phyloP scores from a whole-genome alignment of 2,888 invertebrate genomes.

The Euplagia quadripunctaria region DNA sequence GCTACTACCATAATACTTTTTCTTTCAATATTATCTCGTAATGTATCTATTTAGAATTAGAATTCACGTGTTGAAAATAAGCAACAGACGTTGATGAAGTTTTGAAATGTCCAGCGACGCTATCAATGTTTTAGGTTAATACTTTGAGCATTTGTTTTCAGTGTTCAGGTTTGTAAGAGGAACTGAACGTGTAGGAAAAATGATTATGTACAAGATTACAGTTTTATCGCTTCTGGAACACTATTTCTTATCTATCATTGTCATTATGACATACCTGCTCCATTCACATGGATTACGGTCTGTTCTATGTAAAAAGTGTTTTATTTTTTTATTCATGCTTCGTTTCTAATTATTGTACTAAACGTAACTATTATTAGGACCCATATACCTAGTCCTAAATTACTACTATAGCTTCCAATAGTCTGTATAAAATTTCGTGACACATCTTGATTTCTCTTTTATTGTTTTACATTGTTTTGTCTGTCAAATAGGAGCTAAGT shows the following conservation, averaged over 20 bases:
- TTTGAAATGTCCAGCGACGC: background rate
- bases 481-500: background rate
- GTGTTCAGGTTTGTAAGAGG: background rate
- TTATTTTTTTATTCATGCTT: background rate
- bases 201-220: background rate
- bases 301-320: background rate
- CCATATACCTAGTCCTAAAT: background rate
- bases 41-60: background rate
- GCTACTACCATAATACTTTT: constrained; percentile 64
- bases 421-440: background rate
- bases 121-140: background rate
- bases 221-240: background rate
- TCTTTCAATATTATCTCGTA: background rate
- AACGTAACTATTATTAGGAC: background rate
- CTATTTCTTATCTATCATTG: background rate
- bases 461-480: background rate
- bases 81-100: background rate
- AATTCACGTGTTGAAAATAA: constrained; percentile 6
- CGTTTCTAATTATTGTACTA: background rate
- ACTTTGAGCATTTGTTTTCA: background rate
- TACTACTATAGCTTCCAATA: background rate
- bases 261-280: background rate
- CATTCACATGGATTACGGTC: background rate
- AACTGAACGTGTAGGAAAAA: background rate
- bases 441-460: background rate